Evolutionary conservation across 2,888 invertebrate genomes (phyloP), one percentile per base, ranked within the genome.

Genomic region (Sarcophaga carnaria): DNA sequence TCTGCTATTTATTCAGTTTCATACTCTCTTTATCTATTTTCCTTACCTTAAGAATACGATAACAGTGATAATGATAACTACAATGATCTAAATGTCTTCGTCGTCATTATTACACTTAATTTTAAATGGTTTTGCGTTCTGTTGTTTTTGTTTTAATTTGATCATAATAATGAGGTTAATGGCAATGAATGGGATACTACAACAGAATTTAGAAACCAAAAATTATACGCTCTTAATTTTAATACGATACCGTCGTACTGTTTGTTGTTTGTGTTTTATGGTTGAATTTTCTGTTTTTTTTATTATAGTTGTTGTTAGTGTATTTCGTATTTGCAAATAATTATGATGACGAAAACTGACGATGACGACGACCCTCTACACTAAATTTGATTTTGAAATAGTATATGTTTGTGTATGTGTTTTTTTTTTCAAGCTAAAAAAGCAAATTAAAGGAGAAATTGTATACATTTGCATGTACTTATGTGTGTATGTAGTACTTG

Each of bases 121-220:
- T 37, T 37, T 8, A 37, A 37, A 10, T 37, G 37, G 10, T 37
- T 37, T 37, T 37, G 37, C 2, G 8, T 37, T 37, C 17, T 66
- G 27, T 66, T 66, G 14, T 47, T 74, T 25, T 60, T 83, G 54
- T 74, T 74, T 45, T 78, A 69, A 27, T 71, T 83, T 81, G 60
- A 78, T 83, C 78, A 60, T 83, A 78, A 83, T 83, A 87, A 87
- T 87, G 80, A 87, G 86, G 86, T 83, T 87, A 87, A 87, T 83
- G 86, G 70, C 83, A 83, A 83, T 81, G 83, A 79, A 81, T 75
- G 78, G 77, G 69, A 83, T 81, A 67, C 70, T 45, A 75, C 47
- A 87, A 69, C 25, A 81, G 54, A 87, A 78, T 79, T 81, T 11
- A 66, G 62, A 67, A 71, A 77, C 49, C 5, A 54, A 17, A 17